Percentiles rank a stretch among this genome's conserved stretches.
phyloP scores from a whole-genome alignment of 2,797 vertebrate species.

The Ispidina lecontei region DNA sequence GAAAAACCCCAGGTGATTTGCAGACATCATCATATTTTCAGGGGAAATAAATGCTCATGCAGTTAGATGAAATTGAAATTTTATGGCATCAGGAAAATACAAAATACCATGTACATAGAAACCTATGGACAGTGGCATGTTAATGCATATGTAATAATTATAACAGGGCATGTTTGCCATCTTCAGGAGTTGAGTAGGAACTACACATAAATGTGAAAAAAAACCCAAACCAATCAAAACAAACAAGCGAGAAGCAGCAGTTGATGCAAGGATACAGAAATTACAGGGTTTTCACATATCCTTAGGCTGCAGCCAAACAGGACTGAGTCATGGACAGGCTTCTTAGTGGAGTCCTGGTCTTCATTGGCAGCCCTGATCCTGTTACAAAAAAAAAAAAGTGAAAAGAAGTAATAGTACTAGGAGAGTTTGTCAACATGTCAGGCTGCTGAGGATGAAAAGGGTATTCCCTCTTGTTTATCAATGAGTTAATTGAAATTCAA shows the following conservation, averaged over 20 bases:
- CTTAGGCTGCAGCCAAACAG: neutral
- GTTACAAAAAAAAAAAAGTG: neutral
- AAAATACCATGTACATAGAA: fast-evolving
- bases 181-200: neutral
- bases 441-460: neutral
- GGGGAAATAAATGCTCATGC: neutral
- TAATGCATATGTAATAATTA: neutral
- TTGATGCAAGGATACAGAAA: neutral
- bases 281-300: neutral
- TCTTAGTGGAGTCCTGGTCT: neutral
- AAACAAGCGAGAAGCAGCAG: neutral
- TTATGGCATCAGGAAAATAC: neutral
- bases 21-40: neutral
- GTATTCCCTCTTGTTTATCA: neutral
- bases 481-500: neutral
- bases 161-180: neutral
- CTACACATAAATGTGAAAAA: neutral
- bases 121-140: neutral
- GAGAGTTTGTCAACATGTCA: neutral
- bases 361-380: neutral
- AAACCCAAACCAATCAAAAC: neutral
- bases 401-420: neutral
- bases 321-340: neutral
- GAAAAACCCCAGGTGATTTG: neutral
- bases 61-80: neutral